Conservation (phyloP, 2,888 invertebrate species). For the Tuta absoluta region DNA sequence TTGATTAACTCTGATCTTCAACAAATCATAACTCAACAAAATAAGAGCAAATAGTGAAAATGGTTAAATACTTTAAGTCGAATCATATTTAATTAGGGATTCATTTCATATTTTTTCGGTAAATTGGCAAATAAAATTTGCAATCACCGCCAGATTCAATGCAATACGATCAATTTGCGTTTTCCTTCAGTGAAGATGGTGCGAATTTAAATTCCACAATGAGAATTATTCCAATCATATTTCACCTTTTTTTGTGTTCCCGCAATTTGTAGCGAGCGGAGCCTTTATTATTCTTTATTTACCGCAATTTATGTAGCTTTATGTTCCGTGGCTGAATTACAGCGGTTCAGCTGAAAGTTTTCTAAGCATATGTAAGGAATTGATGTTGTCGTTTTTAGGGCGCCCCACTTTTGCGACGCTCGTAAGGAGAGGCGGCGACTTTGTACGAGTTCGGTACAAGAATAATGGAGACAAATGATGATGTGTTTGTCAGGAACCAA, state of each 20-base stretch:
- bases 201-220: constrained; percentile 1
- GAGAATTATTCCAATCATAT: neutral
- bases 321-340: neutral
- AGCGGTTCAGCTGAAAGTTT: constrained; percentile 5
- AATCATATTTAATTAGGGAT: no score
- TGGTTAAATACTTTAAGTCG: no score
- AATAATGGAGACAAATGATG: constrained; percentile 21
- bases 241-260: neutral
- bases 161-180: neutral
- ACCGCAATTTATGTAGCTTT: constrained; percentile 8
- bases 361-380: constrained; percentile 12
- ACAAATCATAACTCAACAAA: no score
- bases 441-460: neutral
- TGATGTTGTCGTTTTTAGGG: constrained; percentile 9
- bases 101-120: no score
- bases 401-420: constrained; percentile 13
- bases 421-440: constrained; percentile 5
- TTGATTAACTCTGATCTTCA: no score
- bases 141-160: no score
- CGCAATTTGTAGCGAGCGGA: constrained; percentile 2
- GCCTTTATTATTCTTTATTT: constrained; percentile 10
- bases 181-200: constrained; percentile 3
- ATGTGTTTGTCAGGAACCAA: constrained; percentile 20
- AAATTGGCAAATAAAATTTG: no score
- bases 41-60: no score